Evolutionary conservation across 2,113 vertebrate genomes (phyloP).

Genomic region (Redunca redunca): DNA sequence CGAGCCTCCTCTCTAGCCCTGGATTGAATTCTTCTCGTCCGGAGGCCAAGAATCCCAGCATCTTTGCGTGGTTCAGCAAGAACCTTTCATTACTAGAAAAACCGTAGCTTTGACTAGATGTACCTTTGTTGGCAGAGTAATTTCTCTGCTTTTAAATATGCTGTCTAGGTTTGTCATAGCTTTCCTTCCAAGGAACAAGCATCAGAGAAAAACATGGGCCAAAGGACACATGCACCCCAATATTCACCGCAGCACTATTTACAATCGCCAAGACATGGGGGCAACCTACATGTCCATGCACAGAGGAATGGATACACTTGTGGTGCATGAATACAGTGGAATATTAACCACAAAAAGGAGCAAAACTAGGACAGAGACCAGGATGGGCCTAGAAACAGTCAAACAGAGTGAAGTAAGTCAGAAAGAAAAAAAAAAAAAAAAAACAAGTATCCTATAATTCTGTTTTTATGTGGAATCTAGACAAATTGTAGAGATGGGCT

Average conservation of each 20-base stretch:
- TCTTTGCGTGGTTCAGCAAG: no score
- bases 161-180: neutral
- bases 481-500: neutral
- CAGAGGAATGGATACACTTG: no score
- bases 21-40: no score
- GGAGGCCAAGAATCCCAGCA: no score
- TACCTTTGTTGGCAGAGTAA: neutral
- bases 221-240: neutral
- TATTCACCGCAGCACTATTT: fast-evolving
- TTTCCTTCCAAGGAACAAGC: neutral
- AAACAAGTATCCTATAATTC: neutral
- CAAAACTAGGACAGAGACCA: neutral
- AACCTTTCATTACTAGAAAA: no score
- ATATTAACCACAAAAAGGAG: neutral
- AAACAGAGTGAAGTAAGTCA: neutral
- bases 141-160: neutral
- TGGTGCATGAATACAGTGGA: fast-evolving
- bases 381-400: neutral
- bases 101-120: no score
- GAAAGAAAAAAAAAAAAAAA: neutral
- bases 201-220: neutral
- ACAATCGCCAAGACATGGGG: neutral
- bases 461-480: neutral
- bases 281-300: neutral
- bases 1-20: no score